Base-by-base conservation (phyloP, 1,140 invertebrate genomes). In the Delia radicum region DNA sequence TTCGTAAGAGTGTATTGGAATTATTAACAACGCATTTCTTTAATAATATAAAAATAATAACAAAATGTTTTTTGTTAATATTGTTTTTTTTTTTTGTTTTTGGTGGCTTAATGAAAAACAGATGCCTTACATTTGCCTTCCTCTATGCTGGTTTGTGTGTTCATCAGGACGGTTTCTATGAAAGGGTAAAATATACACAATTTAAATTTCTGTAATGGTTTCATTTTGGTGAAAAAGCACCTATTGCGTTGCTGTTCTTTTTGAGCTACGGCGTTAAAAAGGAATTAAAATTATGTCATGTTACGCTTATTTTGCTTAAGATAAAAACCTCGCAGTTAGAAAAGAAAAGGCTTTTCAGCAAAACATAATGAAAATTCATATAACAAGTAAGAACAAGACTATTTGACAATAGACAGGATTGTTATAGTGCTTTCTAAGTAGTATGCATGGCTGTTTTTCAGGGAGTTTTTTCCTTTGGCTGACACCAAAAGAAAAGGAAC, bases 91-190 rank as follows among this genome's bases (percentile, higher is more conserved):
- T 46, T 48, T 5, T 18, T 48, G 2, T 18, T 48, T 2, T 55
- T 55, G 48, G 48, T 55, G 65, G 29, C 29, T 69, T 69, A 69
- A 69, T 69, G 65, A 69, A 69, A 69, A 69, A 69, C 65, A 69
- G 65, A 69, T 69, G 65, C 65, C 65, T 69, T 69, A 69, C 28
- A 69, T 69, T 69, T 69, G 18, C 48, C 48, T 31, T 33, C 48
- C 48, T 31, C n/a, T 33, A 18, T 33, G 18, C 28, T 5, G 15
- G 29, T 69, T 69, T 69, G 21, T n/a, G n/a, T 29, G 65, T 33
- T 69, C 37, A 55, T 55, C 0, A 10, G 48, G 15, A 18, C 12
- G 48, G 48, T 33, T 2, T 3, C 0, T n/a, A 15, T 5, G 26
- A 69, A 69, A 69, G 65, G 65, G 29, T 69, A 33, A 37, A 18